A percentile compares a stretch with the other conserved stretches of the same genome.
Evolutionary conservation across 2,113 vertebrate species (phyloP).

Genomic region (Heptranchias perlo): DNA sequence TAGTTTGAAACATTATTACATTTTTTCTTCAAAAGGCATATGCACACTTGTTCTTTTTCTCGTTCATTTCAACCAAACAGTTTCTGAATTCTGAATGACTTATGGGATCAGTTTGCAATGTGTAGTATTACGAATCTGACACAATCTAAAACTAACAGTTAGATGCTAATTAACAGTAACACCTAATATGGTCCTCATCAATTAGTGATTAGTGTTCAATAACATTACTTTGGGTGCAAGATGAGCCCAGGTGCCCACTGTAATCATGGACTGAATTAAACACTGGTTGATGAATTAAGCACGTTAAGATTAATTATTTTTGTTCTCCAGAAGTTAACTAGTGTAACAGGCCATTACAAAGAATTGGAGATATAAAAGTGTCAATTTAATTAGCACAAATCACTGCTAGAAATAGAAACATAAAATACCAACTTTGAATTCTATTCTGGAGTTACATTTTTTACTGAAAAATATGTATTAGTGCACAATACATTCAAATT

Average conservation of each 20-base stretch:
- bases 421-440: not conserved
- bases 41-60: not conserved
- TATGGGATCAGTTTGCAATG: not conserved
- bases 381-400: not conserved
- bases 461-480: not conserved
- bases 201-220: not conserved
- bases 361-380: not conserved
- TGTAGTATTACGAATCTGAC: not conserved
- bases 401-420: not conserved
- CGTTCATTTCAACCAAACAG: not conserved
- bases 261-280: not conserved
- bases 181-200: not conserved
- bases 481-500: not conserved
- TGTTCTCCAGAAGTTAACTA: not conserved
- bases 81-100: not conserved
- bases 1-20: not conserved
- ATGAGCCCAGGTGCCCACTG: not conserved
- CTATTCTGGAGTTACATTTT: not conserved
- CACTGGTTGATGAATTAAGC: not conserved
- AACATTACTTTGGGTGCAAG: not conserved
- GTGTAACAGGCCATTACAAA: not conserved
- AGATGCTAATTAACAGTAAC: not conserved
- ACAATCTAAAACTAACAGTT: not conserved
- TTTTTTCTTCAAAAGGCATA: not conserved
- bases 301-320: constrained; percentile 4